Evolutionary conservation across 2,888 invertebrate species (phyloP).

Genomic region (Druceiella hillmani): DNA sequence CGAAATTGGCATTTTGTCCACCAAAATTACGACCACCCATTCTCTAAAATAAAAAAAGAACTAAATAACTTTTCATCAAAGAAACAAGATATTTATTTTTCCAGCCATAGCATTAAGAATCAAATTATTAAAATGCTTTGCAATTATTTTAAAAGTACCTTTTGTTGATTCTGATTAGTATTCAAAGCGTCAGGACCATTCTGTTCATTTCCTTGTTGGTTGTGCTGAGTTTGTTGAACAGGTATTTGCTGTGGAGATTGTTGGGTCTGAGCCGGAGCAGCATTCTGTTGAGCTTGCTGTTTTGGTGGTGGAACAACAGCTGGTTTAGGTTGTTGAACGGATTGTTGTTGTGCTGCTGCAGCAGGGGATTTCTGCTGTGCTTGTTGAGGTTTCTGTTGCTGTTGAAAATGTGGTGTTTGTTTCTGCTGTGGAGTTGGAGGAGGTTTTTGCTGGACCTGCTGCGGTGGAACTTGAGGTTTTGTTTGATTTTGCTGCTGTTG

Average conservation of each 20-base stretch:
- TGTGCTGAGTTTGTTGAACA: background rate
- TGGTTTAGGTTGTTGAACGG: constrained; percentile 9
- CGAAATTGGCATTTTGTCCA: constrained; percentile 32
- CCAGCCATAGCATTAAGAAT: too few species aligned
- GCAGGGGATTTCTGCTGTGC: constrained; percentile 22
- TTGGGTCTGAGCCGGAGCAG: constrained; percentile 25
- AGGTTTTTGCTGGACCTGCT: constrained; percentile 18
- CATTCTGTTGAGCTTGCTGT: constrained; percentile 22
- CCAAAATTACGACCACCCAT: constrained; percentile 38
- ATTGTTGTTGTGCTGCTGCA: constrained; percentile 11
- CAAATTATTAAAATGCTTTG: background rate
- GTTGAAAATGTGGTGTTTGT: constrained; percentile 14
- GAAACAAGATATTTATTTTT: too few species aligned
- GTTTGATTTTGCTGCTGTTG: constrained; percentile 22
- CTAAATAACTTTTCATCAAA: too few species aligned
- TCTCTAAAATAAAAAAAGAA: constrained; percentile 30
- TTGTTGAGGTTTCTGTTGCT: constrained; percentile 21
- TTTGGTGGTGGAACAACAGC: constrained; percentile 11
- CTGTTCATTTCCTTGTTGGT: constrained; percentile 3
- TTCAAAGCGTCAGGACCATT: constrained; percentile 33
- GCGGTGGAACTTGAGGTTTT: constrained; percentile 19
- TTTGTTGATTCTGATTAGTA: constrained; percentile 32
- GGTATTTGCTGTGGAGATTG: background rate
- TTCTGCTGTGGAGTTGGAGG: constrained; percentile 23
- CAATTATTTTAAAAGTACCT: constrained; percentile 23